Evolutionary conservation across 2,113 vertebrate genomes (phyloP), one percentile per base, ranked within the genome.

Genomic region (Mus spicilegus): DNA sequence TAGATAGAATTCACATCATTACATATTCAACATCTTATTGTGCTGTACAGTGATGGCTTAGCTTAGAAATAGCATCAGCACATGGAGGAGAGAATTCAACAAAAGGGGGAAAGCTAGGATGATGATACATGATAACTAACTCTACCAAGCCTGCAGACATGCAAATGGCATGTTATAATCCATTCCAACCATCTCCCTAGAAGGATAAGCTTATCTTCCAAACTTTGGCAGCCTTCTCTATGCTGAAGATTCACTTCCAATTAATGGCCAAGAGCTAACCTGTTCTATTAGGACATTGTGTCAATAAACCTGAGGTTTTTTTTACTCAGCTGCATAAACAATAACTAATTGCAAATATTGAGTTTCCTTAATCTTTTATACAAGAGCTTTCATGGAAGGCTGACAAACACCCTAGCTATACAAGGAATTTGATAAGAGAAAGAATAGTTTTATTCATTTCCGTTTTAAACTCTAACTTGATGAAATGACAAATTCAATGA

Each of bases 311-410:
- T 28, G 7, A 16, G 26, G 42, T 92, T 96, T 49, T 49, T 42
- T 95, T 26, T 69, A 90, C 28, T 90, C 61, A 76, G 54, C 86
- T 70, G 20, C 30, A 14, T 87, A 65, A 90, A 87, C 58, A 67
- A 95, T 28, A 75, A 33, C 84, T 80, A 58, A 61, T 90, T 97
- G 76, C 90, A 93, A 92, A 94, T 85, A 56, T 26, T 56, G 89
- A 36, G 13, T 58, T 73, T 89, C 42, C 1, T 87, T 65, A 22
- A 16, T 80, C 93, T 51, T 80, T 87, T 33, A 67, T 61, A 58
- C 82, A 26, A 90, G 33, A 91, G 70, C 88, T 77, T 90, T 89
- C 42, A 51, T 49, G 88, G 88, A 90, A 96, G 80, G 63, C 77
- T 95, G 39, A 82, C 96, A 88, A 96, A 92, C 46, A 14, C 7